Base-by-base conservation (phyloP, 2,797 vertebrate species). In the Telmatherina bonti region DNA sequence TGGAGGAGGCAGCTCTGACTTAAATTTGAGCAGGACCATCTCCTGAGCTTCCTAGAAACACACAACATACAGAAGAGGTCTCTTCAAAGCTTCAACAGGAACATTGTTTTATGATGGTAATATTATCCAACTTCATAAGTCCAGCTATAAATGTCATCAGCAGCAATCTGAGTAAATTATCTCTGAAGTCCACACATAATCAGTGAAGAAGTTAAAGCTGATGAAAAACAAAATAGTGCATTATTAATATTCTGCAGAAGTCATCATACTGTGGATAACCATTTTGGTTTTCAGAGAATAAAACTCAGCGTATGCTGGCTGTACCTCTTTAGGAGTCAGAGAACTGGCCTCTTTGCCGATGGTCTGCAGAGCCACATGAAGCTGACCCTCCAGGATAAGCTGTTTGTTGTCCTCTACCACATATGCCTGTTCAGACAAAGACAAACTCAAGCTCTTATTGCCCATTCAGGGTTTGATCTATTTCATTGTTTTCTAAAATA, bases 381-480 rank as follows among this genome's bases (percentile, higher is more conserved):
- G 96, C 82, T 99, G 98, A 26, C 98, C 98, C 88, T 99, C 97
- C 75, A 99, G 91, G 87, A 99, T 98, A 56, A 98, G 94, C 83
- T 99, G 97, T 75, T 97, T 98, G 82, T 95, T 99, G 91, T 99
- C 98, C 87, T 99, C 98, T 0, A 99, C 95, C 67, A 99, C 96
- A 57, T 95, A 98, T 0, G 97, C 98, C 98, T 99, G 81, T 15
- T 52, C 4, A 67, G 0, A 78, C 12, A 85, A 65, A 88, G 67
- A 24, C 10, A 18, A 43, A 31, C 11, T 29, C 27, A 52, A 45
- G 5, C 43, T 47, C 12, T 31, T 18, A 49, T 13, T 29, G 31
- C 31, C 60, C 29, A 47, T n/a, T 20, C 7, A 3, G 20, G 24
- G 22, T 24, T 33, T 31, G 8, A 33, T n/a, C 24, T 31, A 49